These are phyloP conservation scores for Sminthurides bifidus DNA, from an alignment of 1,140 invertebrate species.

Conservation along the genomic window DNA sequence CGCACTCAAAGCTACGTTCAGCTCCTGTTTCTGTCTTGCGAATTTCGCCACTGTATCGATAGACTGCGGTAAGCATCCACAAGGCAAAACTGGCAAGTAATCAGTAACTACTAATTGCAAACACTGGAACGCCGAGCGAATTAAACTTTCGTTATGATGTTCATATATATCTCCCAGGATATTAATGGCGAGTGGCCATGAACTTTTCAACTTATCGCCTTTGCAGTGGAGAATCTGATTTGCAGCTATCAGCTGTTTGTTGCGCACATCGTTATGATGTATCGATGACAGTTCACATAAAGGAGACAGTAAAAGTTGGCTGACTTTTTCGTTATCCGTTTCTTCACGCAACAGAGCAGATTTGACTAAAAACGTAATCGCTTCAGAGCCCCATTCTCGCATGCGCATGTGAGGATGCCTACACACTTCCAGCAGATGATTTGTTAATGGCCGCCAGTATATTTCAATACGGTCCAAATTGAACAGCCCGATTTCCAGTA, in stretches of 20 bases:
- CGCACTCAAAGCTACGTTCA: constrained; percentile 96
- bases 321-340: constrained; percentile 51
- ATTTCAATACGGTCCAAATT: constrained; percentile 89
- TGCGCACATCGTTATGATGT: constrained; percentile 80
- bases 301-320: constrained; percentile 73
- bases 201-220: constrained; percentile 78
- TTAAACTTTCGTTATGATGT: constrained; percentile 81
- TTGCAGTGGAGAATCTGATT: constrained; percentile 81
- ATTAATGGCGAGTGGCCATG: constrained; percentile 86
- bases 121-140: constrained; percentile 89
- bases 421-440: constrained; percentile 89
- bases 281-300: constrained; percentile 79
- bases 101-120: constrained; percentile 94
- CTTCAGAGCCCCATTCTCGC: constrained; percentile 95
- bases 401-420: constrained; percentile 89
- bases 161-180: constrained; percentile 89
- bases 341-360: constrained; percentile 63
- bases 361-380: constrained; percentile 86
- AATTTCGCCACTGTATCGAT: constrained; percentile 92
- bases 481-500: constrained; percentile 88
- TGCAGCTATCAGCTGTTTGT: constrained; percentile 88
- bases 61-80: constrained; percentile 73
- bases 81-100: constrained; percentile 76
- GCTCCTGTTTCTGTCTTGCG: constrained; percentile 87
- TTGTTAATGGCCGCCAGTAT: constrained; percentile 90